Evolutionary conservation across 2,113 vertebrate genomes (phyloP).

Genomic region (rabbit (Oryctolagus cuniculus)): mOryCun1.1 NC_091450.1:23143501-23144000

Average conservation of each 20-base stretch:
- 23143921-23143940: no score
- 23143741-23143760: background rate
- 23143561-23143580: background rate
- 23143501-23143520: background rate
- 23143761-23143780: background rate
- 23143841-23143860: no score
- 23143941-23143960: background rate
- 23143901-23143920: background rate
- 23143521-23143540: background rate
- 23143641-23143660: background rate
- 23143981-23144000: no score
- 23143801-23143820: background rate
- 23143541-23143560: background rate
- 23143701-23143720: constrained; percentile 1
- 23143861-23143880: background rate
- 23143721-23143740: background rate
- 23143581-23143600: background rate
- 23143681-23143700: background rate
- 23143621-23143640: background rate
- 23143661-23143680: background rate
- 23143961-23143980: background rate
- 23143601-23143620: background rate
- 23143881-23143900: background rate
- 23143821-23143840: background rate
- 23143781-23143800: background rate